Percentiles rank a stretch among this genome's conserved stretches.
Conservation (phyloP, 2,797 vertebrate genomes). For the Tolypeutes matacus region DNA sequence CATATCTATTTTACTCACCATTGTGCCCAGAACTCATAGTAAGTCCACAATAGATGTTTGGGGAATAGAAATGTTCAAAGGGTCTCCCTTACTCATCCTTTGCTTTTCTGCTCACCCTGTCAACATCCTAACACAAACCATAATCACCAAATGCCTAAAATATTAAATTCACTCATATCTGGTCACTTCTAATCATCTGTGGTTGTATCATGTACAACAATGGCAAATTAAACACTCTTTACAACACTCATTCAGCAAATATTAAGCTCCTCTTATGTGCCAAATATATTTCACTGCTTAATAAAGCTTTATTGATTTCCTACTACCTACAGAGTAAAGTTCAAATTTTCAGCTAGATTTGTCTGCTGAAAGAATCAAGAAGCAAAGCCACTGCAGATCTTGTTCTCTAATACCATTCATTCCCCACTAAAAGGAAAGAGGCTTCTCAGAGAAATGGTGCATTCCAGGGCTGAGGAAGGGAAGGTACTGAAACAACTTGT, state of each 20-base stretch:
- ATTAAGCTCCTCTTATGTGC: neutral
- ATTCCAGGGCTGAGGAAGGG: neutral
- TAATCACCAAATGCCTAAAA: constrained; percentile 7
- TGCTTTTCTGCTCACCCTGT: neutral
- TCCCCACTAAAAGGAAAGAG: neutral
- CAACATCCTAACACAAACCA: neutral
- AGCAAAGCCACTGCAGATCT: constrained; percentile 3
- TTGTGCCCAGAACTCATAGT: neutral
- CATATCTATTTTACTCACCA: neutral
- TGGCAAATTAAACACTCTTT: constrained; percentile 30
- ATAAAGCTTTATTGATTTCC: neutral
- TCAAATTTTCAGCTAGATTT: constrained; percentile 43
- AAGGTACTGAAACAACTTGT: neutral
- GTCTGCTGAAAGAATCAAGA: constrained; percentile 53
- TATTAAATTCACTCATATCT: neutral
- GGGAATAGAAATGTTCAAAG: neutral
- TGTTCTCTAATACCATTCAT: constrained; percentile 31
- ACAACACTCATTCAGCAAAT: neutral
- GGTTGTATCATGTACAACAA: neutral
- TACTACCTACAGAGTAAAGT: constrained; percentile 29
- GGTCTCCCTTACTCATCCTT: neutral
- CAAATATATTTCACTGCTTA: constrained; percentile 30
- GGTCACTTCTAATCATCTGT: neutral
- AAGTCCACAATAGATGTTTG: neutral
- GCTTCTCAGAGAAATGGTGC: neutral